Conservation (phyloP, 2,797 vertebrate species). For the Leptoclinus maculatus region DNA sequence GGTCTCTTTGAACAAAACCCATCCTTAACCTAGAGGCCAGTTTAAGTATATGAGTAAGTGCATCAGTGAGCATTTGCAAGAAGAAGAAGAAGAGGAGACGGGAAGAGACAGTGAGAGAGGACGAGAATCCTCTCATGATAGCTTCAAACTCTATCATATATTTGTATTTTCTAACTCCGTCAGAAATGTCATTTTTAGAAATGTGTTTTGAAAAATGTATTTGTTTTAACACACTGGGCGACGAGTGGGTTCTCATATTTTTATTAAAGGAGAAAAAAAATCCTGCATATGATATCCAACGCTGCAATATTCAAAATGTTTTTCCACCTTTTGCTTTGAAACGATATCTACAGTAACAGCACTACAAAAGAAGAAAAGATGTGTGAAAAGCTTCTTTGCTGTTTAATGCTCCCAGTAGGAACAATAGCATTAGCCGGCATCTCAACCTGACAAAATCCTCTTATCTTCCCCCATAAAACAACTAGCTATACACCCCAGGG, state of each 20-base stretch:
- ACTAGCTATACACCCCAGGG: conserved; percentile 74
- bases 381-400: conserved; percentile 77
- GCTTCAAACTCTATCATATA: background rate
- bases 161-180: conserved; percentile 3
- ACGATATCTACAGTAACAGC: conserved; percentile 70
- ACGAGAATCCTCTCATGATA: background rate
- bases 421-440: conserved; percentile 80
- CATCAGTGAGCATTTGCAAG: conserved; percentile 15
- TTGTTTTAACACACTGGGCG: background rate
- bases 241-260: conserved; percentile 27
- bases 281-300: conserved; percentile 41
- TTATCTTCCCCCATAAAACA: conserved; percentile 81
- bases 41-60: conserved; percentile 32
- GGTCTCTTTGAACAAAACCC: conserved; percentile 34
- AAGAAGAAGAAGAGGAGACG: background rate
- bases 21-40: conserved; percentile 41
- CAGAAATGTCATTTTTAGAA: conserved; percentile 19
- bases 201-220: background rate
- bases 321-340: conserved; percentile 65
- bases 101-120: conserved; percentile 1
- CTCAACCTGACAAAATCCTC: conserved; percentile 82
- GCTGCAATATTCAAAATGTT: conserved; percentile 48
- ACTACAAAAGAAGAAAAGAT: conserved; percentile 70
- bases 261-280: conserved; percentile 17
- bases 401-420: conserved; percentile 74